Evolutionary conservation across 2,797 vertebrate genomes (phyloP).

Genomic region (Tangara arthus): DNA sequence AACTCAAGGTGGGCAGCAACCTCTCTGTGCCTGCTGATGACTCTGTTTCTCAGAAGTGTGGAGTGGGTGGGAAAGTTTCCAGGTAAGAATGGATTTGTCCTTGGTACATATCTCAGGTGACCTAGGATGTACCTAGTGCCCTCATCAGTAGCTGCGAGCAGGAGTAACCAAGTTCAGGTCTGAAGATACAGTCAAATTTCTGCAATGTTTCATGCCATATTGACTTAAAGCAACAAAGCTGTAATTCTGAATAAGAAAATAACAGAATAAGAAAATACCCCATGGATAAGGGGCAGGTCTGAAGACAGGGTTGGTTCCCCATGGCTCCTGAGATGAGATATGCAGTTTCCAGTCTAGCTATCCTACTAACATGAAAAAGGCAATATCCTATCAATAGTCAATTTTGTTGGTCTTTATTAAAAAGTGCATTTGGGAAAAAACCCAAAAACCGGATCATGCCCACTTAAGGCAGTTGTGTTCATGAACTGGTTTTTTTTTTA

Average conservation of each 20-base stretch:
- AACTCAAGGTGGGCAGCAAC: background rate
- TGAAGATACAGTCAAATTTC: background rate
- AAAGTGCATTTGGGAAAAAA: background rate
- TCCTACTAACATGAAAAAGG: background rate
- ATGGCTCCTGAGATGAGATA: background rate
- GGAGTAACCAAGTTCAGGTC: background rate
- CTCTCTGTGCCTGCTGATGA: background rate
- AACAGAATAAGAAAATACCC: background rate
- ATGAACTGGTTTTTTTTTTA: background rate
- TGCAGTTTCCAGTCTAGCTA: background rate
- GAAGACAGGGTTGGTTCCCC: background rate
- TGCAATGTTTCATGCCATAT: accelerated
- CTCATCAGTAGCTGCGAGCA: background rate
- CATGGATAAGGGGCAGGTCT: background rate
- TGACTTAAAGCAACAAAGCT: background rate
- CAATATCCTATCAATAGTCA: background rate
- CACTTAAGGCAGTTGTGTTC: background rate
- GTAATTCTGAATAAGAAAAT: background rate
- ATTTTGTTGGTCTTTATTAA: background rate
- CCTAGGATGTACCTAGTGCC: background rate
- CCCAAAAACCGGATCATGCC: background rate
- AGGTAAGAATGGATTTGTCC: background rate
- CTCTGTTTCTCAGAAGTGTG: background rate
- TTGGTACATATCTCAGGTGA: background rate
- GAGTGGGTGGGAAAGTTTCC: background rate